Percentiles rank a stretch among this genome's conserved stretches.
These are phyloP conservation scores for Pelvicachromis taeniatus DNA, from an alignment of 2,113 vertebrate genomes.

Conservation along the genomic window DNA sequence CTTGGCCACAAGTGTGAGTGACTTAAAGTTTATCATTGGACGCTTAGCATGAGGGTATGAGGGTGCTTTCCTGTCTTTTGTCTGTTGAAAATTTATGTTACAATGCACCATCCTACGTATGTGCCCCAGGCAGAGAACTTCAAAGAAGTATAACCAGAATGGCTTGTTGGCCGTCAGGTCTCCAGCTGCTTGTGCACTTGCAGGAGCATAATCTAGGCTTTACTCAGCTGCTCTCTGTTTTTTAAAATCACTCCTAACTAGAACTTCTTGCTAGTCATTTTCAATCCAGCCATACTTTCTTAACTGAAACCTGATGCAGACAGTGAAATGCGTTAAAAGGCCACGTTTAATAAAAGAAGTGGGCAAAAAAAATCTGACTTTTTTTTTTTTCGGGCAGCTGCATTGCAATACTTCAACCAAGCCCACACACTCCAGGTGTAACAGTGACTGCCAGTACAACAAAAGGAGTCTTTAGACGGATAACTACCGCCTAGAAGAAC, in stretches of 20 bases:
- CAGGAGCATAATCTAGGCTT: background rate
- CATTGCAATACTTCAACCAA: background rate
- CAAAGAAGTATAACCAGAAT: background rate
- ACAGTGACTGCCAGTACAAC: slow-evolving; percentile 47
- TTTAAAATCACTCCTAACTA: background rate
- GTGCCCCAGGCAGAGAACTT: background rate
- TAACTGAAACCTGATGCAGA: slow-evolving; percentile 24
- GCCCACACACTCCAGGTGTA: slow-evolving; percentile 41
- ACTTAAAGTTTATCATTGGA: background rate
- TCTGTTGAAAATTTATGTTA: background rate
- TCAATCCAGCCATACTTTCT: background rate
- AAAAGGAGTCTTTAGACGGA: slow-evolving; percentile 45
- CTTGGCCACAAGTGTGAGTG: no score
- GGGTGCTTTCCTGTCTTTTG: background rate
- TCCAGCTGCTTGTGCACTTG: background rate
- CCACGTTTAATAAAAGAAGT: background rate
- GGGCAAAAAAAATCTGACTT: background rate
- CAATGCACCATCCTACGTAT: background rate
- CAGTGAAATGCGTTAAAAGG: slow-evolving; percentile 9
- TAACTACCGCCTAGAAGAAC: slow-evolving; percentile 53
- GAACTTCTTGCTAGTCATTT: background rate
- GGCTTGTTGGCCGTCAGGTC: background rate
- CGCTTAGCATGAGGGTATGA: background rate
- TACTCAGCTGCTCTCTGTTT: background rate
- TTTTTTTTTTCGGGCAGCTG: slow-evolving; percentile 14